These are phyloP conservation scores for Anguilla rostrata DNA, from an alignment of 2,113 vertebrate species.

Conservation along the genomic window DNA sequence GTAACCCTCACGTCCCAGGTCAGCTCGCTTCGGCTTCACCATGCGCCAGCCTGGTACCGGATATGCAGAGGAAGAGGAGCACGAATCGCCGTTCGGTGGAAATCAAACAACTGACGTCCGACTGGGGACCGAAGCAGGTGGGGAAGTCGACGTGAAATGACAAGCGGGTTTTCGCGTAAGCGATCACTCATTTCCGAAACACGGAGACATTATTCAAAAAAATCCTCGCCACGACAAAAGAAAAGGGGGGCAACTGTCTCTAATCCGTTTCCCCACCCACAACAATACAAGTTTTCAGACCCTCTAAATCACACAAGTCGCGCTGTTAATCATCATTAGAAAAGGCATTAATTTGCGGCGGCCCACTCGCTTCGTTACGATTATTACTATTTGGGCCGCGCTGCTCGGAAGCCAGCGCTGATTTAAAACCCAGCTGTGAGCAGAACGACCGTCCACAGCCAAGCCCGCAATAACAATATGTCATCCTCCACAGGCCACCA, in stretches of 20 bases:
- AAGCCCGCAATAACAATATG: constrained; percentile 15
- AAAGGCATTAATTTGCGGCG: constrained; percentile 53
- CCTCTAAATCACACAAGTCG: constrained; percentile 45
- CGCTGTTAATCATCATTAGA: constrained; percentile 54
- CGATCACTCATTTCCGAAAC: not conserved
- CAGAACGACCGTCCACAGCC: constrained; percentile 24
- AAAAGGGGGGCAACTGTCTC: constrained; percentile 31
- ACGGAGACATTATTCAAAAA: not conserved
- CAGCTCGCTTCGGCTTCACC: not conserved
- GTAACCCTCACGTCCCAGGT: not conserved
- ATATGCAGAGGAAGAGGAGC: not conserved
- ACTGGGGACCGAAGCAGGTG: not conserved
- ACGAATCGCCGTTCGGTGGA: not conserved
- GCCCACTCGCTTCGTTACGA: constrained; percentile 48
- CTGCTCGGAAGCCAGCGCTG: constrained; percentile 40
- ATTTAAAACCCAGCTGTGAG: constrained; percentile 41
- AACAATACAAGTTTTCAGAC: constrained; percentile 41
- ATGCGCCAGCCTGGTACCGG: not conserved
- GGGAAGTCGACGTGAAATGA: not conserved
- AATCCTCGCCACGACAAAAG: constrained; percentile 23
- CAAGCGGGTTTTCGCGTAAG: not conserved
- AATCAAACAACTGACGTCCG: not conserved
- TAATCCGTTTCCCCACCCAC: constrained; percentile 41
- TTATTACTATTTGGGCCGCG: constrained; percentile 32
- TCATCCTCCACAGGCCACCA: constrained; percentile 14